Evolutionary conservation across 1,140 invertebrate species (phyloP).

Genomic region (Holotrichia oblita): DNA sequence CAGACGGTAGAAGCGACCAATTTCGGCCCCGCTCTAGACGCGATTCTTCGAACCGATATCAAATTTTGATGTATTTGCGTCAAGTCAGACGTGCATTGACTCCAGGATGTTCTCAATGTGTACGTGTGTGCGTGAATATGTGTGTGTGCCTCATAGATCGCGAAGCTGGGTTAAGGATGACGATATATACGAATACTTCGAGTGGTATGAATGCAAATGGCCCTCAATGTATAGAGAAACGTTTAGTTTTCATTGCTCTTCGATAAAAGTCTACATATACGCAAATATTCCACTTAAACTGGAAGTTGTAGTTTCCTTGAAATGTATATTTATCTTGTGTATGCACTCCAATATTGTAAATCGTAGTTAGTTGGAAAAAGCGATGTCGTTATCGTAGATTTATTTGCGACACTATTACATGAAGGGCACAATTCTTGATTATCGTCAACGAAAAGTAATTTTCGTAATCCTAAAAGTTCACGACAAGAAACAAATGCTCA

Average conservation of each 20-base stretch:
- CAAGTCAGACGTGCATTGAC: conserved; percentile 11
- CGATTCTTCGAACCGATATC: background rate
- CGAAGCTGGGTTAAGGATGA: background rate
- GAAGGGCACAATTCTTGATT: too few species aligned
- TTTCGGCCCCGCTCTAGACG: background rate
- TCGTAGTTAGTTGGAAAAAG: too few species aligned
- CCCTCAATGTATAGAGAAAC: background rate
- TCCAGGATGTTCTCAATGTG: background rate
- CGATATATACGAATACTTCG: background rate
- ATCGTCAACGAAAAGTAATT: too few species aligned
- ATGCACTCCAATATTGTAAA: too few species aligned
- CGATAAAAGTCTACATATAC: background rate
- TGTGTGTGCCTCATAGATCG: background rate
- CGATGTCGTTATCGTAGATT: too few species aligned
- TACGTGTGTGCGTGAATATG: too few species aligned
- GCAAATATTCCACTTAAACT: too few species aligned
- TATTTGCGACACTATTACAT: too few species aligned
- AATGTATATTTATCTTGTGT: too few species aligned
- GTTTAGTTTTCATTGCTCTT: background rate
- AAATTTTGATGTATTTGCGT: conserved; percentile 11
- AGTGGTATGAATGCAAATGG: conserved; percentile 1
- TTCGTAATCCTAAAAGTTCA: too few species aligned
- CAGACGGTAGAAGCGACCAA: background rate
- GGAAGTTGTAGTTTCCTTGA: too few species aligned
- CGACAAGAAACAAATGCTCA: too few species aligned